Base-by-base conservation (phyloP, 2,797 vertebrate genomes). In the Malacoctenus gilli region DNA sequence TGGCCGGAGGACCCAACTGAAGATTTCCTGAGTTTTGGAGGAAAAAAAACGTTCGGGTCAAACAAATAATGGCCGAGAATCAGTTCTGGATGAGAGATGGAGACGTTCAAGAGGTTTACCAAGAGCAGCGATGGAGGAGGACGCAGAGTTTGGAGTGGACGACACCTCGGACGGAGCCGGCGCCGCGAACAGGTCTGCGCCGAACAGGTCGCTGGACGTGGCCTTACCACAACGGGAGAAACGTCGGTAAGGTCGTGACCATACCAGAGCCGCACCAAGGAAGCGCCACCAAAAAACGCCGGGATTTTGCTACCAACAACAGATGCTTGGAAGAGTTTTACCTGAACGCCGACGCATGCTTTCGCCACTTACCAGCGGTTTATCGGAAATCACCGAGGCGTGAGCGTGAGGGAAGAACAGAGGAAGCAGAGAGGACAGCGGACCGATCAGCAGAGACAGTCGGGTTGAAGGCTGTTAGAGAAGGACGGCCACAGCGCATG, bases 151-250 rank as follows among this genome's bases (percentile, higher is more conserved):
- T 36, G 83, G 75, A 51, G 54, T 88, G 32, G 85, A 35, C 3
- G 69, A 53, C 4, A 62, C 51, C 50, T 85, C 89, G 23, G 86
- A 58, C 2, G 89, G 87, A 34, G 77, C 53, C 72, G 87, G 83
- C 32, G 77, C 53, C 72, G 87, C 72, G 79, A 96, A 95, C 22
- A 93, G 70, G 30, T 94, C 92, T 52, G 92, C 75, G 41, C 92
- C 93, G 83, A 97, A 92, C 35, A 95, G 80, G 59, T 94, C 89
- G 74, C 69, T 90, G 0, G 90, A 73, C 68, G 91, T 38, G 66
- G 85, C 79, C 96, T 98, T 75, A 12, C 40, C 6, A 54, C 3
- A 51, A 31, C 18, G 1, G 2, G 68, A 36, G 43, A 30, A 23
- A 35, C n/a, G n/a, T n/a, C n/a, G n/a, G n/a, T n/a, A n/a, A n/a